Evolutionary conservation across 2,113 vertebrate genomes (phyloP), one percentile per base, ranked within the genome.

Genomic region (Polyodon spathula): DNA sequence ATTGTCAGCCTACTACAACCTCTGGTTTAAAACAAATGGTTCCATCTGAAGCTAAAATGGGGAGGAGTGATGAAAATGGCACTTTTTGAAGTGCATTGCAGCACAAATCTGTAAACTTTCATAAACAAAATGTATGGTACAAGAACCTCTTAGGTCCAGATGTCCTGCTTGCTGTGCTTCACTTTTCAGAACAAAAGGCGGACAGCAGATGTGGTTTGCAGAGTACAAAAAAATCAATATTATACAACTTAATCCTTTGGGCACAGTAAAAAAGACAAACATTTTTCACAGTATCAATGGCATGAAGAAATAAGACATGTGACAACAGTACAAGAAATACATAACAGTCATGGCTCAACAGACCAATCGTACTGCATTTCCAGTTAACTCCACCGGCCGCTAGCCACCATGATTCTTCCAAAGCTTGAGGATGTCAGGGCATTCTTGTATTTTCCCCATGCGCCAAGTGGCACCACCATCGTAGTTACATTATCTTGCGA

Each of bases 361-460:
- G 27, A 27, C 27, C 27, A 27, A 27, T 27, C 27, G 3, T 27
- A 27, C 27, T 27, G 27, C 27, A 27, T 63, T 14, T 41, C 39
- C 14, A 48, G 6, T 61, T 56, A 64, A 42, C 56, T 41, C 67
- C 67, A 68, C 6, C 67, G 58, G 15, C 53, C 43, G 8, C 67
- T 65, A 11, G 58, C 59, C 39, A 54, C 63, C 62, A 68, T 59
- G 41, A 64, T 68, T 53, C 63, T 57, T 43, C 62, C 63, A 39
- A 68, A 68, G 12, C 37, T 54, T 4, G 40, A 6, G 2, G 37
- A 50, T 37, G 39, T 53, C 1, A 62, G 39, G 44, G 63, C 44
- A 17, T 37, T 54, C 14, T 40, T 68, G 63, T 58, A 59, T 55
- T 65, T 68, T 53, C 67, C 63, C 67, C 67, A 68, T 9, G 67